phyloP scores from a whole-genome alignment of 2,797 vertebrate species.

The Sternotherus odoratus region DNA sequence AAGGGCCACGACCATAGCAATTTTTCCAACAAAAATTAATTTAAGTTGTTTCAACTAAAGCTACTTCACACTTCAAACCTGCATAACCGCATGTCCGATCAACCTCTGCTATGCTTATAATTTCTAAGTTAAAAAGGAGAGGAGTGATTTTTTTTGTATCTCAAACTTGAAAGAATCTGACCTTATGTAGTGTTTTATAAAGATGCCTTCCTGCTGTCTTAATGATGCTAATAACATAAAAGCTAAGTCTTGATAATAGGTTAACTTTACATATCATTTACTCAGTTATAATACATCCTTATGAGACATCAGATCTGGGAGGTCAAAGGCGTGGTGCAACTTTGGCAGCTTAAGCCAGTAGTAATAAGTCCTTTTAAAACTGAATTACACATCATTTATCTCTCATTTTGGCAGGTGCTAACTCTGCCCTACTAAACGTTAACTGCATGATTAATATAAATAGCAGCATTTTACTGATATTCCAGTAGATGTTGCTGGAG shows the following conservation, averaged over 20 bases:
- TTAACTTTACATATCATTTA: neutral
- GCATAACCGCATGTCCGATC: neutral
- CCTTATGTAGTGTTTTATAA: neutral
- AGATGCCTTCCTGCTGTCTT: constrained; percentile 29
- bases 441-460: constrained; percentile 82
- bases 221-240: neutral
- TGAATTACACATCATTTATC: constrained; percentile 10
- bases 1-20: neutral
- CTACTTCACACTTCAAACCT: neutral
- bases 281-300: neutral
- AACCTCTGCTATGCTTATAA: neutral
- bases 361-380: neutral
- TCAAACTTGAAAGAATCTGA: neutral
- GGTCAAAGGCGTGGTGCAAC: neutral
- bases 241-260: neutral
- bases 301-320: neutral
- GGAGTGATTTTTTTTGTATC: neutral
- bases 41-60: fast-evolving
- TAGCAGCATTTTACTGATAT: constrained; percentile 82
- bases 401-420: constrained; percentile 70
- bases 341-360: constrained; percentile 15
- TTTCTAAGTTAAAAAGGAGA: neutral
- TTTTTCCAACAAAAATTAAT: neutral
- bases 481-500: constrained; percentile 89
- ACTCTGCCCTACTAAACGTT: constrained; percentile 72